Percentiles rank a stretch among this genome's conserved stretches.
Conservation (phyloP, 2,888 invertebrate species). For the Hypomecis atomaria region DNA sequence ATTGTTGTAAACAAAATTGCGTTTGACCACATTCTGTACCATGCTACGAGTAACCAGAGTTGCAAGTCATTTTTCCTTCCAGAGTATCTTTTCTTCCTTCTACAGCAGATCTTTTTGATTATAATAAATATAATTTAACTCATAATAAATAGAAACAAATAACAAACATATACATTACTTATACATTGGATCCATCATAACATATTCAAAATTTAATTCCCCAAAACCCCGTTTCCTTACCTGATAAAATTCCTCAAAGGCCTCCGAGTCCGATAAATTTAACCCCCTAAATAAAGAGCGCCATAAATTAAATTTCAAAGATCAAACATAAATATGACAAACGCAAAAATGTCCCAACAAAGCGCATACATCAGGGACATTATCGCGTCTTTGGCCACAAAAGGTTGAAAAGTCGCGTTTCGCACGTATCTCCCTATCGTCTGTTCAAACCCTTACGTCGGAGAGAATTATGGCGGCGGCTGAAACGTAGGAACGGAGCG, state of each 20-base stretch:
- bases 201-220: neutral
- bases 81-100: too few species aligned
- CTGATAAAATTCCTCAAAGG: constrained; percentile 31
- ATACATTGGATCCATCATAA: neutral
- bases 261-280: constrained; percentile 36
- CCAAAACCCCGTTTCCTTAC: constrained; percentile 17
- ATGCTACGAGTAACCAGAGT: too few species aligned
- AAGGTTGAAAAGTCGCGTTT: constrained; percentile 83
- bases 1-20: too few species aligned
- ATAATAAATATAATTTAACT: too few species aligned
- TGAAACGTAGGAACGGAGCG: constrained; percentile 47
- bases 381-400: constrained; percentile 77
- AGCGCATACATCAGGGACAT: constrained; percentile 77
- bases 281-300: constrained; percentile 32
- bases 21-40: too few species aligned
- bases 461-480: constrained; percentile 59
- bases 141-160: too few species aligned
- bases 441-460: constrained; percentile 78
- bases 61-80: too few species aligned
- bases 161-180: too few species aligned
- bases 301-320: constrained; percentile 47
- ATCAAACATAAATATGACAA: constrained; percentile 69
- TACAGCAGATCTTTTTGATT: too few species aligned
- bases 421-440: constrained; percentile 79
- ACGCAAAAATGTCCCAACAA: constrained; percentile 72